A percentile compares a stretch with the other conserved stretches of the same genome.
Conservation (phyloP, 2,888 invertebrate species). For the Melieria omissa region DNA sequence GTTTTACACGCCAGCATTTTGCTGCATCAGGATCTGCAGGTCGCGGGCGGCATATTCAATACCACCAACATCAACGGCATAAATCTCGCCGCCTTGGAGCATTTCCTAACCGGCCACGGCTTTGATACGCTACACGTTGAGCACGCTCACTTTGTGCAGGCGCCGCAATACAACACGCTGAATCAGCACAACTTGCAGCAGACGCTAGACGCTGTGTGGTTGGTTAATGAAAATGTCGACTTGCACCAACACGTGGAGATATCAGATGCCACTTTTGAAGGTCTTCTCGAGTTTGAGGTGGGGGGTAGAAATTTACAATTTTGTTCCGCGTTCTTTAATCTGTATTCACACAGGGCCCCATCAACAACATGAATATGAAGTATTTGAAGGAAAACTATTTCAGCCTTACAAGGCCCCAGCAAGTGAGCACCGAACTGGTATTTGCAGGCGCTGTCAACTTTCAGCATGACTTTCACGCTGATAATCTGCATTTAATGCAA, state of each 20-base stretch:
- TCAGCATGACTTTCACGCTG: constrained; percentile 55
- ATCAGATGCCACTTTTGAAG: constrained; percentile 51
- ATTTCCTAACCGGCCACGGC: constrained; percentile 48
- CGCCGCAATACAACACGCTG: constrained; percentile 65
- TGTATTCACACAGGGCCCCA: constrained; percentile 62
- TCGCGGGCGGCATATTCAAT: constrained; percentile 47
- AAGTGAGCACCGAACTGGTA: constrained; percentile 63
- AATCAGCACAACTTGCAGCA: constrained; percentile 63
- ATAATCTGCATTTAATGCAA: constrained; percentile 59
- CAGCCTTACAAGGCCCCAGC: constrained; percentile 68
- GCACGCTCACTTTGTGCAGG: constrained; percentile 64
- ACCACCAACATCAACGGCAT: constrained; percentile 53
- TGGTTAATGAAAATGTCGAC: constrained; percentile 63
- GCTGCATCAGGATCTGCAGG: constrained; percentile 47
- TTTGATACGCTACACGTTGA: constrained; percentile 60
- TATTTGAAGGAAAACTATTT: constrained; percentile 69
- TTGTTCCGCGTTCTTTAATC: neutral
- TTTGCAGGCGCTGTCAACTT: constrained; percentile 66
- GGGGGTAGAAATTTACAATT: constrained; percentile 1
- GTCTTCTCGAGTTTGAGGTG: constrained; percentile 58
- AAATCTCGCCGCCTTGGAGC: constrained; percentile 47
- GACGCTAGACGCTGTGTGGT: constrained; percentile 67
- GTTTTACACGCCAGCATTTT: constrained; percentile 48
- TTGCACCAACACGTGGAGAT: constrained; percentile 52
- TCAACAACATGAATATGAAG: constrained; percentile 68